Base-by-base conservation (phyloP, 2,113 vertebrate species). In the Ascaphus truei region DNA sequence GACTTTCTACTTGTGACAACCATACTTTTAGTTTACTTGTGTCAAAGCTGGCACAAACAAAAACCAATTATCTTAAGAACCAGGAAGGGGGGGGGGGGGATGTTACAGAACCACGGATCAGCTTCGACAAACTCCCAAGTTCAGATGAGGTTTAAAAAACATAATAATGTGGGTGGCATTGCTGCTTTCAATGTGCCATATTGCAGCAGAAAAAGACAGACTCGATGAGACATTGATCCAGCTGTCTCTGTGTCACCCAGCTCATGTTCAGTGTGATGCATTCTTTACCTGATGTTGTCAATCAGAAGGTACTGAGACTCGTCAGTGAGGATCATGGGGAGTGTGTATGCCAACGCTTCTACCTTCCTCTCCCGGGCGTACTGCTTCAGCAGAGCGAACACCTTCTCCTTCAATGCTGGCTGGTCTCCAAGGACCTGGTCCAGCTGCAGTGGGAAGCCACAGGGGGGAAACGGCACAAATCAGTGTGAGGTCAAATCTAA, bases 341-440 rank as follows among this genome's bases (percentile, higher is more conserved):
- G 92, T 16, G 89, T 83, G 0, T 84, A 77, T n/a, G 96, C 95
- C 86, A 98, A 73, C 82, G 88, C 86, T 10, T 99, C 97, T 4
- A 95, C 94, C 18, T 82, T 93, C 79, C 92, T 88, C 82, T 97
- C 93, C 0, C 94, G 87, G 0, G 97, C 97, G 0, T 95, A 98
- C 72, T 93, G 97, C 86, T 98, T 99, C 75, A 99, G 81, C 1
- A 90, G 81, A 0, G 82, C 11, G 47, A 95, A 93, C 60, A 99
- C 85, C 75, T 85, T 92, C 81, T 98, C 94, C 73, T 91, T 97
- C 51, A 95, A 86, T 20, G 88, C 82, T 0, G 86, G 92, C 59
- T 95, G 92, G 0, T 92, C 90, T 0, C 89, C 85, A 1, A 99
- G 82, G 73, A 95, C 81, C 72, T 93, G 92, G 0, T 98, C 93